These are phyloP conservation scores for Melipona bicolor DNA, from an alignment of 2,888 invertebrate species.

Conservation along the genomic window DNA sequence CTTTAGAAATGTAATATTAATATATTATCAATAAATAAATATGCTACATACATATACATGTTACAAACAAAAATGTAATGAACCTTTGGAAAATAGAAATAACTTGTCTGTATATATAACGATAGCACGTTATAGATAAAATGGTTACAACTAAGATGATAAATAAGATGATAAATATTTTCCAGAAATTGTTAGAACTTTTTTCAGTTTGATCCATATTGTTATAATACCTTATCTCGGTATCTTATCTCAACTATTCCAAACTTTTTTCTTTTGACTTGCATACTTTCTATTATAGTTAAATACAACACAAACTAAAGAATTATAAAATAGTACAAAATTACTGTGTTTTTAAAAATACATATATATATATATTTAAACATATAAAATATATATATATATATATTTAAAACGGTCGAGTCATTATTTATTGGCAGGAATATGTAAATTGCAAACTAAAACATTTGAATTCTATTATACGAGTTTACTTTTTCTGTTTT, in stretches of 20 bases:
- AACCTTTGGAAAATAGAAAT: constrained; percentile 45
- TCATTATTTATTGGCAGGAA: constrained; percentile 3
- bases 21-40: constrained; percentile 32
- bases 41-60: neutral
- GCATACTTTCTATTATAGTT: constrained; percentile 17
- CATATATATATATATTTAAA: constrained; percentile 16
- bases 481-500: constrained; percentile 9
- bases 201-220: constrained; percentile 13
- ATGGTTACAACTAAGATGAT: constrained; percentile 26
- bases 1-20: constrained; percentile 48
- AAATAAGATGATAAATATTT: constrained; percentile 30
- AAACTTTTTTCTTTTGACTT: constrained; percentile 20
- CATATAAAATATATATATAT: constrained; percentile 12
- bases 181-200: constrained; percentile 35
- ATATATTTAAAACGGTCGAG: constrained; percentile 5
- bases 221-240: constrained; percentile 28
- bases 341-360: constrained; percentile 1
- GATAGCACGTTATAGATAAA: constrained; percentile 42
- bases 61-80: constrained; percentile 15
- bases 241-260: constrained; percentile 12
- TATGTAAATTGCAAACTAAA: constrained; percentile 28
- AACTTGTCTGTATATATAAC: constrained; percentile 36
- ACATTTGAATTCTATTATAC: constrained; percentile 33
- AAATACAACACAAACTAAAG: neutral
- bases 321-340: constrained; percentile 9